Evolutionary conservation across 2,888 invertebrate genomes (phyloP).

Genomic region (Thereva nobilitata): DNA sequence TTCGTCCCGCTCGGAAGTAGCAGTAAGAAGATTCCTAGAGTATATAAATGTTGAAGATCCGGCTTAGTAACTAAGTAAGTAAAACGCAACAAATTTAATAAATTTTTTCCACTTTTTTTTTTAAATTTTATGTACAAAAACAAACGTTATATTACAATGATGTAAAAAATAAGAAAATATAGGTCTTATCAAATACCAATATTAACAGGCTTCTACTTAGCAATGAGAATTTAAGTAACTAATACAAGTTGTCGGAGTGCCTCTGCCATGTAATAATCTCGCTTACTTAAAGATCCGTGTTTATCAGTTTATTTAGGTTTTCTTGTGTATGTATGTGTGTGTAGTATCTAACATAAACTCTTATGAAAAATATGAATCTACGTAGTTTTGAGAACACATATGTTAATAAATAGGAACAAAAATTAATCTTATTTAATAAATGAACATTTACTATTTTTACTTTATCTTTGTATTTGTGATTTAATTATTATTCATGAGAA

Average conservation of each 20-base stretch:
- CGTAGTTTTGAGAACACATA: constrained; percentile 27
- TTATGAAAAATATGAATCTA: constrained; percentile 4
- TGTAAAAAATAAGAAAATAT: constrained; percentile 14
- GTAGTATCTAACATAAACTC: too few relatives aligned
- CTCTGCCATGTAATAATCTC: too few relatives aligned
- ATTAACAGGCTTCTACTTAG: too few relatives aligned
- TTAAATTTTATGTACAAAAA: constrained; percentile 32
- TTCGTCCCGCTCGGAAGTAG: too few relatives aligned
- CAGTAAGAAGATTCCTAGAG: too few relatives aligned
- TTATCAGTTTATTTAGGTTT: too few relatives aligned
- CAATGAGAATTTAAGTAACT: too few relatives aligned
- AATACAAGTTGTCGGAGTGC: too few relatives aligned
- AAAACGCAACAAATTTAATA: background rate
- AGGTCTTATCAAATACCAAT: background rate
- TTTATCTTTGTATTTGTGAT: too few relatives aligned
- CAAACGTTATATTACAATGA: constrained; percentile 35
- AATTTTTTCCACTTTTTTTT: constrained; percentile 15
- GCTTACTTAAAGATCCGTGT: too few relatives aligned
- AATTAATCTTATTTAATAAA: constrained; percentile 16
- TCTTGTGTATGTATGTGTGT: too few relatives aligned
- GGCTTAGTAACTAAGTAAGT: background rate
- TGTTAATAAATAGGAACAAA: constrained; percentile 37
- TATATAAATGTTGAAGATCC: background rate
- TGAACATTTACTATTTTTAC: background rate
- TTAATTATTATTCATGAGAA: too few relatives aligned